Evolutionary conservation across 2,113 vertebrate genomes (phyloP).

Genomic region (Pseudorasbora parva): DNA sequence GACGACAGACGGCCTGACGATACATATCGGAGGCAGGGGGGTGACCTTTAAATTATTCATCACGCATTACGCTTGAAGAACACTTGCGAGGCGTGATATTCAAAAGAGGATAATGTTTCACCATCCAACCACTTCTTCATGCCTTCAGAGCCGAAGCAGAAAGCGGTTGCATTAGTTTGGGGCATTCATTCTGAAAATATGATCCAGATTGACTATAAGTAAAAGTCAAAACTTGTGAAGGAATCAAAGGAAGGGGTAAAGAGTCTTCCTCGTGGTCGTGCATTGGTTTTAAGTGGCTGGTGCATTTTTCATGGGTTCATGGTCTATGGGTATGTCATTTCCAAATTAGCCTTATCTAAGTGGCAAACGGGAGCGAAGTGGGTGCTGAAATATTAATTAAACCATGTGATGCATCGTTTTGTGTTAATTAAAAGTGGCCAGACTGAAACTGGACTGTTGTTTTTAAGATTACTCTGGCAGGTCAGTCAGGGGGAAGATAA

Average conservation of each 20-base stretch:
- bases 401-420: slow-evolving; percentile 63
- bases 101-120: slow-evolving; percentile 80
- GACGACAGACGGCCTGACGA: slow-evolving; percentile 62
- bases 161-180: slow-evolving; percentile 64
- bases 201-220: slow-evolving; percentile 64
- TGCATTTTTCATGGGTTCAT: slow-evolving; percentile 79
- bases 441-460: slow-evolving; percentile 59
- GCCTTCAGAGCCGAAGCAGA: slow-evolving; percentile 67
- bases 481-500: slow-evolving; percentile 29
- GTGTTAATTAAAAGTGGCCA: slow-evolving; percentile 75
- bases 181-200: slow-evolving; percentile 63
- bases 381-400: slow-evolving; percentile 77
- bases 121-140: slow-evolving; percentile 74
- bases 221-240: slow-evolving; percentile 62
- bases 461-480: slow-evolving; percentile 39
- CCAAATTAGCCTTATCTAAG: slow-evolving; percentile 76
- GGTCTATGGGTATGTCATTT: slow-evolving; percentile 73
- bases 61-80: slow-evolving; percentile 76
- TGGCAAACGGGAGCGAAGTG: slow-evolving; percentile 67
- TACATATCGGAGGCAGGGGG: slow-evolving; percentile 66
- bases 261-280: slow-evolving; percentile 70
- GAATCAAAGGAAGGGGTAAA: slow-evolving; percentile 60
- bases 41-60: slow-evolving; percentile 77
- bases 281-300: slow-evolving; percentile 79
- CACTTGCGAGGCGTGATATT: slow-evolving; percentile 72